Base-by-base conservation (phyloP, 2,797 vertebrate species). In the Gadopsis marmoratus region DNA sequence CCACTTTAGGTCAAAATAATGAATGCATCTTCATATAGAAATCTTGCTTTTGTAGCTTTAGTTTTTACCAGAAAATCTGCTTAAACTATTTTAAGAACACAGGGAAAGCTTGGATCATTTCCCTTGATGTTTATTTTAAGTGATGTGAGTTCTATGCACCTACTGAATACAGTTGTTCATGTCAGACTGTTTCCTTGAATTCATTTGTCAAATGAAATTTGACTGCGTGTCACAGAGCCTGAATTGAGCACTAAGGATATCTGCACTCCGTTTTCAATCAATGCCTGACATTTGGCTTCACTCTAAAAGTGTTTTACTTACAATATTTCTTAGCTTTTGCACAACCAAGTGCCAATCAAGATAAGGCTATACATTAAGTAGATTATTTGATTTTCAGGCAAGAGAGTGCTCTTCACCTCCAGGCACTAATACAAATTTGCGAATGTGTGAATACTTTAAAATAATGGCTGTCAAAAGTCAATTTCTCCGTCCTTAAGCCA, bases 391-490 rank as follows among this genome's bases (percentile, higher is more conserved):
- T 90, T 90, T 90, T 83, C 75, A 78, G 74, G 64, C 78, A 76
- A 84, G 76, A 79, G 74, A 86, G 80, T 54, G 64, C 85, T 88
- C 82, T 67, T 86, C 88, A 91, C 79, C 87, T 86, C 80, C 63
- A 79, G 89, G 89, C 85, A 90, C 68, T 81, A 81, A 84, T 85
- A 86, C 76, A 82, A 79, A 89, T 91, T 83, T 89, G 82, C 86
- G 79, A 81, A 89, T 87, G 82, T 89, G 76, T 83, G 86, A 87
- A 84, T 82, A 85, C 83, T 90, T 88, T 88, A 74, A 78, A 79
- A 88, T 88, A 90, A 90, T 86, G 79, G 71, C 89, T 89, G 91
- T 91, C 88, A 91, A 89, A 93, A 91, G 89, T 89, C 87, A 82
- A 92, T 90, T 86, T 87, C 82, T 85, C 54, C 84, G 72, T 92